Conservation (phyloP, 1,140 invertebrate species). For the Drosophila ohnishii region DNA sequence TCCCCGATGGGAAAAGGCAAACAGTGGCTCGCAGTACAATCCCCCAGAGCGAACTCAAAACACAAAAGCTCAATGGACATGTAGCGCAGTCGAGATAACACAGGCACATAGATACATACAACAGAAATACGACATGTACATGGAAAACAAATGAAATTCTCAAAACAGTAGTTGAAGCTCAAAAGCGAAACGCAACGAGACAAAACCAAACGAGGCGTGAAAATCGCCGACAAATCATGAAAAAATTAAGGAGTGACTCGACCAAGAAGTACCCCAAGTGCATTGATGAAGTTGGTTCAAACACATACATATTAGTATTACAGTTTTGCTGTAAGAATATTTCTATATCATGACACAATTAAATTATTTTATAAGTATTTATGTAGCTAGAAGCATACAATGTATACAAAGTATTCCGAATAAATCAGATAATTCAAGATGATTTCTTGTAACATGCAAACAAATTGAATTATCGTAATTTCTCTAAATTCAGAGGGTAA, state of each 20-base stretch:
- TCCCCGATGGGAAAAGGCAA: slow-evolving; percentile 26
- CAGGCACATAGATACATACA: slow-evolving; percentile 31
- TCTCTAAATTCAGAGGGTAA: background rate
- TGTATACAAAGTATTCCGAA: no score
- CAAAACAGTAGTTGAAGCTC: slow-evolving; percentile 51
- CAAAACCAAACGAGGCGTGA: slow-evolving; percentile 74
- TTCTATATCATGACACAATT: background rate
- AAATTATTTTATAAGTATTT: background rate
- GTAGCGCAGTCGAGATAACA: slow-evolving; percentile 59
- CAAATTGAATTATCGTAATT: background rate
- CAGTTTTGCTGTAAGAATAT: background rate
- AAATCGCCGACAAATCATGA: slow-evolving; percentile 78
- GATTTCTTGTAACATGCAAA: background rate
- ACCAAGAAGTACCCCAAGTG: background rate
- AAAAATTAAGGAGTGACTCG: slow-evolving; percentile 12
- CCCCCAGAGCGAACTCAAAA: slow-evolving; percentile 46
- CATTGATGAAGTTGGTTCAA: background rate
- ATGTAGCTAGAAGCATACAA: background rate
- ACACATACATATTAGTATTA: background rate
- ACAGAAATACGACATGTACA: slow-evolving; percentile 37
- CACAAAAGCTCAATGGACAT: slow-evolving; percentile 61
- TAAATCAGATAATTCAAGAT: no score
- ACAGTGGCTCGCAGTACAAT: slow-evolving; percentile 35
- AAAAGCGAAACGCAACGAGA: slow-evolving; percentile 58
- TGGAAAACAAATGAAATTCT: slow-evolving; percentile 52